phyloP scores from a whole-genome alignment of 1,140 invertebrate genomes.

The Magallana gigas region DNA sequence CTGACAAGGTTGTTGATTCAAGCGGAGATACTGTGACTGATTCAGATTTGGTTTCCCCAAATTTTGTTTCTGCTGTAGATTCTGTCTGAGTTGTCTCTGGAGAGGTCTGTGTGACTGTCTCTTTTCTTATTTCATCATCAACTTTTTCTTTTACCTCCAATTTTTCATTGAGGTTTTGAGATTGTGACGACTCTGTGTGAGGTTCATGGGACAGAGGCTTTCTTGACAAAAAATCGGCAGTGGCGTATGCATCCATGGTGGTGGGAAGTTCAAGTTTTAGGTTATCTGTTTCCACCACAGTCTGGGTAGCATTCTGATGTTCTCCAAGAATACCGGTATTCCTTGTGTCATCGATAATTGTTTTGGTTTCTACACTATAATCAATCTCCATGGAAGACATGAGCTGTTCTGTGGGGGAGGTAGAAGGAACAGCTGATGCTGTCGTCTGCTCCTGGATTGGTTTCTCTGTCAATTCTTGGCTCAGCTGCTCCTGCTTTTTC shows the following conservation, averaged over 20 bases:
- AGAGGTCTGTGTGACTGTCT: slow-evolving; percentile 1
- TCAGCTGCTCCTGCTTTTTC: not conserved
- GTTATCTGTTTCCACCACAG: not conserved
- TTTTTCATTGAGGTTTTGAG: not conserved
- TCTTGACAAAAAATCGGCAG: slow-evolving; percentile 63
- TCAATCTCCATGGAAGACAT: slow-evolving; percentile 41
- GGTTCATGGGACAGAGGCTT: slow-evolving; percentile 65
- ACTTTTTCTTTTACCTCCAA: not conserved
- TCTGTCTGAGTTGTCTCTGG: not conserved
- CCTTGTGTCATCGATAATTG: not conserved
- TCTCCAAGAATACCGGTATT: slow-evolving; percentile 8
- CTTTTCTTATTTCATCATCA: slow-evolving; percentile 28
- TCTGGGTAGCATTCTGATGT: not conserved
- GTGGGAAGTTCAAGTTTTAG: not conserved
- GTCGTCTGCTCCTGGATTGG: slow-evolving; percentile 19
- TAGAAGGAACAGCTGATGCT: not conserved
- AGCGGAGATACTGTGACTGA: not conserved
- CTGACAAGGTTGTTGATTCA: not conserved
- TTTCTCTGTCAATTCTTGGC: slow-evolving; percentile 5
- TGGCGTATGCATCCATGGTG: slow-evolving; percentile 57
- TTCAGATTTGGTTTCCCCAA: slow-evolving; percentile 19
- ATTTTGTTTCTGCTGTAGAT: not conserved
- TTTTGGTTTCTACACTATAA: slow-evolving; percentile 9
- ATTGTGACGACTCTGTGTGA: not conserved
- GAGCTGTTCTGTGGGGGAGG: slow-evolving; percentile 40